Conservation (phyloP, 2,113 vertebrate species). For the Girardinichthys multiradiatus region DNA sequence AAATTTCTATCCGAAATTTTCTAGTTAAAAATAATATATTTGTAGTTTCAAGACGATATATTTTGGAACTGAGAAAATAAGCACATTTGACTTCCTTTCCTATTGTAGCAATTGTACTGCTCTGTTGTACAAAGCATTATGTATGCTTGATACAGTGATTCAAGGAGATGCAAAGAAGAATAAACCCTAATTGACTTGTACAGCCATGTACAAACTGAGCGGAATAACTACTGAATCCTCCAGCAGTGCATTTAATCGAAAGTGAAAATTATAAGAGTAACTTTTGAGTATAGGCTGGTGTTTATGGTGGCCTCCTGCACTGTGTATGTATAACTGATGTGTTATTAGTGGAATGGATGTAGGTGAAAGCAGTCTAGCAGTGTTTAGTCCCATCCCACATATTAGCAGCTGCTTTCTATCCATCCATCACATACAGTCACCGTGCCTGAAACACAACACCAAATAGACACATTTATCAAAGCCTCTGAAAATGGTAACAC, state of each 20-base stretch:
- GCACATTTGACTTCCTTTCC: too few species aligned
- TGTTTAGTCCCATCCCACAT: slow-evolving; percentile 70
- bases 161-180: too few species aligned
- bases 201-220: not conserved
- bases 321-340: slow-evolving; percentile 54
- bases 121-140: too few species aligned
- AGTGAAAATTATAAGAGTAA: not conserved
- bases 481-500: slow-evolving; percentile 51
- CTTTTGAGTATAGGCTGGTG: not conserved
- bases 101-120: too few species aligned
- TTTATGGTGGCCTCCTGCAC: slow-evolving; percentile 37
- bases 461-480: slow-evolving; percentile 76
- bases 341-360: slow-evolving; percentile 69
- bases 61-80: too few species aligned
- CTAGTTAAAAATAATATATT: too few species aligned
- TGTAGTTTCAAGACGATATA: too few species aligned
- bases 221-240: not conserved
- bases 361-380: slow-evolving; percentile 64
- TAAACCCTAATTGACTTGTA: too few species aligned
- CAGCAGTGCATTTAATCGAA: not conserved
- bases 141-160: too few species aligned
- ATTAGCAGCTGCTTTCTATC: slow-evolving; percentile 68
- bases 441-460: slow-evolving; percentile 56
- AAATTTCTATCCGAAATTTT: too few species aligned
- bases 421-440: slow-evolving; percentile 69